Percentiles rank a stretch among this genome's conserved stretches.
These are phyloP conservation scores for Cuculus canorus DNA, from an alignment of 2,797 vertebrate species.

Conservation along the genomic window DNA sequence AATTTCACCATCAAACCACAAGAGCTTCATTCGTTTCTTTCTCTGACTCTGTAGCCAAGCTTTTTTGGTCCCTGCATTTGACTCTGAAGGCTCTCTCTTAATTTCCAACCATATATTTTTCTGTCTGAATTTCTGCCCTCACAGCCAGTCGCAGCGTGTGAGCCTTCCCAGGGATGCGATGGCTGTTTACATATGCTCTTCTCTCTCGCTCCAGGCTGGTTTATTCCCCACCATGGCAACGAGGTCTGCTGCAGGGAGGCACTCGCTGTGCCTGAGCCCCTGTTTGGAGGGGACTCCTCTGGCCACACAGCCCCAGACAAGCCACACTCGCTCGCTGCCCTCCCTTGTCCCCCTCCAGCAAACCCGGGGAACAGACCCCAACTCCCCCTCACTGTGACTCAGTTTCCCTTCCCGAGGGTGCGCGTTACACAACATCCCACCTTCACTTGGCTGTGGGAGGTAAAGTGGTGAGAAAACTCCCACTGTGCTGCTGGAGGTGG, in stretches of 20 bases:
- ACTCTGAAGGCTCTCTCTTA: neutral
- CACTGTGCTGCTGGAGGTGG: neutral
- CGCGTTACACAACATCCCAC: neutral
- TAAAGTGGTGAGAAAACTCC: constrained; percentile 13
- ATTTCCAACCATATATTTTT: neutral
- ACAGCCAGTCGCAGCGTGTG: accelerated
- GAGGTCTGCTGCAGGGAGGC: neutral
- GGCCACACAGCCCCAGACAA: accelerated
- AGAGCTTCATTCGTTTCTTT: neutral
- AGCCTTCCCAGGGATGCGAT: neutral
- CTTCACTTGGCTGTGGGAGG: neutral
- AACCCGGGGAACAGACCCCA: neutral
- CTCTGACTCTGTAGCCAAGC: neutral
- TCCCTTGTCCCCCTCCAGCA: neutral
- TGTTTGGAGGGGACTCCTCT: accelerated
- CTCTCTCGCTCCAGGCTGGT: neutral
- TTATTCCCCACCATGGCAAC: constrained; percentile 35
- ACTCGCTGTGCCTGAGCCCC: neutral
- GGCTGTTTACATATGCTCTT: constrained; percentile 2
- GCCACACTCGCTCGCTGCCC: accelerated
- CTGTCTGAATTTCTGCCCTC: neutral
- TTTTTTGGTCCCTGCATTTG: neutral
- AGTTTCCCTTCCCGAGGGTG: neutral
- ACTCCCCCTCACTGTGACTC: neutral
- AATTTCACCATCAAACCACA: neutral